These are phyloP conservation scores for Amphipyra tragopoginis DNA, from an alignment of 2,888 invertebrate species.

Conservation along the genomic window DNA sequence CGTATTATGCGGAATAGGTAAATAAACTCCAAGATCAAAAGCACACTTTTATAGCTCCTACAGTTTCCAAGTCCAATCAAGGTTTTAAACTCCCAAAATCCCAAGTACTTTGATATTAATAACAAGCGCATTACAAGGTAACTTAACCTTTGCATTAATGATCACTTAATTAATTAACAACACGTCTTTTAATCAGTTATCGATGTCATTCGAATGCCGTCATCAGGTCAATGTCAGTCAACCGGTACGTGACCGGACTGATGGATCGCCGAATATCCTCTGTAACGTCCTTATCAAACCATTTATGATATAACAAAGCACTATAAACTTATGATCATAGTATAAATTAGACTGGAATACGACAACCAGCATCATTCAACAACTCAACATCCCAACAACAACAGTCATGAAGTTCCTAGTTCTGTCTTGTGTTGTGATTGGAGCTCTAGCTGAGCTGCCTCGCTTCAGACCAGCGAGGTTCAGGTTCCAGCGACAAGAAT, in stretches of 20 bases:
- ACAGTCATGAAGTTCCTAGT: conserved; percentile 79
- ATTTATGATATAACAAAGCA: conserved; percentile 81
- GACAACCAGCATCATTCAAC: conserved; percentile 67
- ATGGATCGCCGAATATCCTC: conserved; percentile 68
- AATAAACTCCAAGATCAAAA: too few species aligned
- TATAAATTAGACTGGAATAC: conserved; percentile 70
- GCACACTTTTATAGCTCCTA: too few species aligned
- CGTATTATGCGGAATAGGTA: too few species aligned
- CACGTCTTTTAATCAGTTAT: conserved; percentile 54
- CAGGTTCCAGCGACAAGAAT: conserved; percentile 82
- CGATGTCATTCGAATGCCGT: conserved; percentile 40
- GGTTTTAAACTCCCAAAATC: background rate
- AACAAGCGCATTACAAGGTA: conserved; percentile 34
- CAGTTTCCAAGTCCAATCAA: background rate
- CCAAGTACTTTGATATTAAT: conserved; percentile 12
- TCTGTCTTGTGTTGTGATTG: conserved; percentile 69
- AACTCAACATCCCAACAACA: conserved; percentile 30
- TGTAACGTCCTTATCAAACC: conserved; percentile 70
- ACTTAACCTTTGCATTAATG: conserved; percentile 35
- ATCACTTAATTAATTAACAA: conserved; percentile 54
- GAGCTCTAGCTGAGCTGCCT: conserved; percentile 81
- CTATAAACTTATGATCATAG: conserved; percentile 71
- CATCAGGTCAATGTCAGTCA: conserved; percentile 78
- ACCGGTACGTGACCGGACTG: conserved; percentile 72
- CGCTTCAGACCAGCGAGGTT: conserved; percentile 85